Evolutionary conservation across 2,888 invertebrate genomes (phyloP).

Genomic region (Kuschelorhynchus macadamiae): DNA sequence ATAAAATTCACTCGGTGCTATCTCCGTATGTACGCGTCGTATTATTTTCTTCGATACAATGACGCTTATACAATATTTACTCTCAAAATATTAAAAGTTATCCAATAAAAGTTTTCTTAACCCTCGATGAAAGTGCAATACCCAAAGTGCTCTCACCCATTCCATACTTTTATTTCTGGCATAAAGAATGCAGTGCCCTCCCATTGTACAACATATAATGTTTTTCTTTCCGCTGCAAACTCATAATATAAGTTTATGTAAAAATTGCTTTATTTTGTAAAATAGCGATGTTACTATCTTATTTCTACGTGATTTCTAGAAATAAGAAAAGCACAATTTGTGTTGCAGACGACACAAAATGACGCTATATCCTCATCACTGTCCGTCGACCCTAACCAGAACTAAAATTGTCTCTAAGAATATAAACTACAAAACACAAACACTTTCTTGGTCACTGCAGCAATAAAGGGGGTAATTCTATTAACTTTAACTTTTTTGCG

Average conservation of each 20-base stretch:
- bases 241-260: constrained; percentile 33
- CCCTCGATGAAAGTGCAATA: constrained; percentile 37
- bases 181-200: constrained; percentile 42
- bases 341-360: constrained; percentile 39
- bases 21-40: no score
- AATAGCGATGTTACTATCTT: constrained; percentile 25
- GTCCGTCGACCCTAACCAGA: constrained; percentile 41
- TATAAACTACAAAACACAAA: constrained; percentile 41
- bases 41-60: no score
- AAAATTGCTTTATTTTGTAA: constrained; percentile 41
- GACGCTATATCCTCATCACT: constrained; percentile 37
- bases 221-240: constrained; percentile 21
- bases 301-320: constrained; percentile 31
- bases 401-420: constrained; percentile 34
- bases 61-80: no score
- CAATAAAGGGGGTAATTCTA: constrained; percentile 40
- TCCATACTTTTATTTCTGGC: constrained; percentile 37
- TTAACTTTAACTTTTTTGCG: constrained; percentile 43
- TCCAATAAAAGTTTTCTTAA: constrained; percentile 37
- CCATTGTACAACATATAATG: constrained; percentile 15
- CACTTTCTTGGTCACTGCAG: constrained; percentile 37
- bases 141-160: constrained; percentile 42
- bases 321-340: constrained; percentile 29
- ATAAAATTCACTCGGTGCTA: no score
- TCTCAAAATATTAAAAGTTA: constrained; percentile 34